Conservation (phyloP, 2,888 invertebrate species). For the Tineola bisselliella region DNA sequence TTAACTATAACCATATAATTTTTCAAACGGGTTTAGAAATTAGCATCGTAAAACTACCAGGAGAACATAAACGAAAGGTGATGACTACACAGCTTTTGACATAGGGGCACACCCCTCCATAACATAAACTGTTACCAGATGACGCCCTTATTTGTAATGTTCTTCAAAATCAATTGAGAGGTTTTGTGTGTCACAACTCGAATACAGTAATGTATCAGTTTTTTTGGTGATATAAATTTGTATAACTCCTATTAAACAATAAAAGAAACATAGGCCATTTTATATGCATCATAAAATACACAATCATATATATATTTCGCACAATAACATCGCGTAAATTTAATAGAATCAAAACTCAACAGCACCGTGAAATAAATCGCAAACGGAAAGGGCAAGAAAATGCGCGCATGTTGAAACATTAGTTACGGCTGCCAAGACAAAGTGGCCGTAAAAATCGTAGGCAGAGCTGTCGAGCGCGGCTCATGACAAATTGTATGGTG, state of each 20-base stretch:
- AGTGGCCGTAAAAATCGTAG: constrained; percentile 37
- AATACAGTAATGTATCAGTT: not conserved
- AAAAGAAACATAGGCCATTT: not conserved
- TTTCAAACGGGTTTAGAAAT: not conserved
- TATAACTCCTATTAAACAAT: too few species aligned
- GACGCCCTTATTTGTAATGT: not conserved
- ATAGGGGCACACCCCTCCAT: not conserved
- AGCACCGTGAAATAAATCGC: constrained; percentile 1
- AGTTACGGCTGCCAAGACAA: constrained; percentile 22
- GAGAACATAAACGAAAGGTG: constrained; percentile 13
- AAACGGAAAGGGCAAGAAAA: constrained; percentile 4
- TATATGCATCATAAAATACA: not conserved
- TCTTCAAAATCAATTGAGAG: not conserved
- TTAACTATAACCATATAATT: too few species aligned
- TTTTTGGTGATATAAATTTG: too few species aligned
- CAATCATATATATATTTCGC: not conserved
- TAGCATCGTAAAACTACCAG: constrained; percentile 13
- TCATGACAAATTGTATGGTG: constrained; percentile 29
- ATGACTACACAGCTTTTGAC: not conserved
- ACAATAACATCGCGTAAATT: not conserved
- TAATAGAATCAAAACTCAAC: not conserved
- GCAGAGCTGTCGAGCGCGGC: constrained; percentile 23
- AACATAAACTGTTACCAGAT: not conserved
- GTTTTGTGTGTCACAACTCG: not conserved
- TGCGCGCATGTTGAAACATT: constrained; percentile 12